These are phyloP conservation scores for Aphodius granarius DNA, from an alignment of 2,888 invertebrate species.

Conservation along the genomic window DNA sequence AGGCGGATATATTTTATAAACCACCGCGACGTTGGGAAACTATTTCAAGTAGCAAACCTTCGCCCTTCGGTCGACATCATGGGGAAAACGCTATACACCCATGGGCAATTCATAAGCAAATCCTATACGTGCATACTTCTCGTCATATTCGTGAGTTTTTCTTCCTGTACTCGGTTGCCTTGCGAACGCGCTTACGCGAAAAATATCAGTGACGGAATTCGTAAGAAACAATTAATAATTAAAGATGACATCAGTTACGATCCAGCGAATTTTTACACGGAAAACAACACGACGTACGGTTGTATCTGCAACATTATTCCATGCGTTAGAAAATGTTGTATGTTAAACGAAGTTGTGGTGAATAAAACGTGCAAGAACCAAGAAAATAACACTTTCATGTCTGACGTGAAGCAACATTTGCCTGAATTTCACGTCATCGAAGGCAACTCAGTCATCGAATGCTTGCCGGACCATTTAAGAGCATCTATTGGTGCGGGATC, in stretches of 20 bases:
- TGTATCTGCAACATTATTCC: conserved; percentile 23
- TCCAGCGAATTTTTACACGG: conserved; percentile 16
- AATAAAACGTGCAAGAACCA: not conserved
- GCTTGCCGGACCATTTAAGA: not conserved
- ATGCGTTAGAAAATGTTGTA: conserved; percentile 28
- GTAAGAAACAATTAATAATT: no score
- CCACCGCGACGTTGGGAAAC: not conserved
- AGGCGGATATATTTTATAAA: not conserved
- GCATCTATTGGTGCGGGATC: no score
- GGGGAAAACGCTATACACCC: not conserved
- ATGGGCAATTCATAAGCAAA: no score
- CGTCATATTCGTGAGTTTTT: not conserved
- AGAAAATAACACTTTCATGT: not conserved
- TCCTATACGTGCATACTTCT: not conserved
- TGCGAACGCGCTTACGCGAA: conserved; percentile 13
- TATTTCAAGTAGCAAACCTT: not conserved
- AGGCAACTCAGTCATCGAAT: not conserved
- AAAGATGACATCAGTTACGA: conserved; percentile 19
- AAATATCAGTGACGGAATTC: conserved; percentile 17
- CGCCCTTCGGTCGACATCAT: not conserved
- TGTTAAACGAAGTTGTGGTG: conserved; percentile 3
- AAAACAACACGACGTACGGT: conserved; percentile 14
- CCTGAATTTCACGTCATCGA: not conserved
- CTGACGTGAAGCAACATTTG: not conserved
- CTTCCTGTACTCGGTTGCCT: not conserved